Percentiles rank a stretch among this genome's conserved stretches.
Conservation (phyloP, 64 coral and sea anemone species). For the Pocillopora damicornis region DNA sequence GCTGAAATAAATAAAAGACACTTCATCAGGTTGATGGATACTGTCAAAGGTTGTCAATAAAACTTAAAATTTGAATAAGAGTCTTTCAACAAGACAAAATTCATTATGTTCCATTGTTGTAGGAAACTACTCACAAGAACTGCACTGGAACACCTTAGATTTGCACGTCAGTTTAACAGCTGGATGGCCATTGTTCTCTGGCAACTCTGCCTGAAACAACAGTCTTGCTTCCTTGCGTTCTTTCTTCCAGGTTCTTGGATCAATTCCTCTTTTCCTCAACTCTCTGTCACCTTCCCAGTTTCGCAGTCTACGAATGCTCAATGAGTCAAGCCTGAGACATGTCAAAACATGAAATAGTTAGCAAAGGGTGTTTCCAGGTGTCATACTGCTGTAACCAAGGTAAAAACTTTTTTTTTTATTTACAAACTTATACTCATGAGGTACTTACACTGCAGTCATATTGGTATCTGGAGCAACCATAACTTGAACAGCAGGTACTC, state of each 20-base stretch:
- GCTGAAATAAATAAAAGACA: constrained; percentile 50
- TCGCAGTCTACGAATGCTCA: constrained; percentile 92
- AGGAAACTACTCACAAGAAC: constrained; percentile 77
- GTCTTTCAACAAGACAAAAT: neutral
- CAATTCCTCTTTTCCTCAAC: constrained; percentile 88
- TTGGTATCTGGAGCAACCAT: constrained; percentile 85
- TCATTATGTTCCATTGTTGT: neutral
- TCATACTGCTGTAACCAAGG: neutral
- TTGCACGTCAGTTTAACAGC: constrained; percentile 72
- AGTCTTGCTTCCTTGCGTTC: constrained; percentile 94
- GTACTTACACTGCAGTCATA: constrained; percentile 98
- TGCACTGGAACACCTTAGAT: constrained; percentile 97
- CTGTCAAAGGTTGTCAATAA: too few species aligned
- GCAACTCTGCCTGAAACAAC: constrained; percentile 94
- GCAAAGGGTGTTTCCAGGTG: neutral
- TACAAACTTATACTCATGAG: neutral
- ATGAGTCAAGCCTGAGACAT: constrained; percentile 73
- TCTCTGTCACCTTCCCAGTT: constrained; percentile 98
- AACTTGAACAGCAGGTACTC: constrained; percentile 87
- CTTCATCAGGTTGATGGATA: neutral
- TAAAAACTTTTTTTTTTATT: neutral
- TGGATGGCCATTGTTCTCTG: constrained; percentile 52
- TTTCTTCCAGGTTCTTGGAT: constrained; percentile 92
- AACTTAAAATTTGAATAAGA: too few species aligned
- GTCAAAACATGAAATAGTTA: neutral